Evolutionary conservation across 2,888 invertebrate species (phyloP), one percentile per base, ranked within the genome.

Genomic region (Synergus itoensis): DNA sequence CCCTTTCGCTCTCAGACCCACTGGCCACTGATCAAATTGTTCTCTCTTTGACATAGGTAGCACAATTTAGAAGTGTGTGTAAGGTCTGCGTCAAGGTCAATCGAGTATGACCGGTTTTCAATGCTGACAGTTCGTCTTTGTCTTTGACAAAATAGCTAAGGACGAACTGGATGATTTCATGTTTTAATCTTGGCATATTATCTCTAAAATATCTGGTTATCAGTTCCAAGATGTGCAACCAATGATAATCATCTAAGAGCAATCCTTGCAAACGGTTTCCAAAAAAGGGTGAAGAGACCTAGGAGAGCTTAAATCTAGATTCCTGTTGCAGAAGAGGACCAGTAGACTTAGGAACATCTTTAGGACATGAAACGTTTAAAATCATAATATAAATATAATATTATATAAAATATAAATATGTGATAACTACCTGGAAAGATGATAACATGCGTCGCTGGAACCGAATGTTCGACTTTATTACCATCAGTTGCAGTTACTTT

Each of bases 401-500:
- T n/a, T n/a, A n/a, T n/a, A n/a, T n/a, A n/a, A 36, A 28, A 45
- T 12, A 67, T 9, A 45, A 45, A 64, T n/a, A 67, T 43, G 3
- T 28, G 3, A 36, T 36, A 73, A 48, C 36, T 73, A 73, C 73
- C 73, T 53, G 73, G 73, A 53, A 73, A 73, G 1, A 73, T 48
- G 11, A 78, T 41, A 21, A 78, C 0, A 73, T 45, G 36, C 18
- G 60, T 41, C 1, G 62, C 76, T 4, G 63, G 18, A 7, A 45
- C 28, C 9, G 41, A 62, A 18, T 21, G 57, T 75, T 78, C 16
- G 12, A 16, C 77, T 21, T 82, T 60, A 18, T 79, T 84, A 21
- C 88, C 88, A 60, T 88, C 88, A 7, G 75, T 77, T 1, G 88
- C 86, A 16, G 87, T 88, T 48, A 88, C 8, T 1, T 16, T 41